Percentiles rank a stretch among this genome's conserved stretches.
phyloP scores from a whole-genome alignment of 1,140 invertebrate genomes.

The Oryzaephilus surinamensis region DNA sequence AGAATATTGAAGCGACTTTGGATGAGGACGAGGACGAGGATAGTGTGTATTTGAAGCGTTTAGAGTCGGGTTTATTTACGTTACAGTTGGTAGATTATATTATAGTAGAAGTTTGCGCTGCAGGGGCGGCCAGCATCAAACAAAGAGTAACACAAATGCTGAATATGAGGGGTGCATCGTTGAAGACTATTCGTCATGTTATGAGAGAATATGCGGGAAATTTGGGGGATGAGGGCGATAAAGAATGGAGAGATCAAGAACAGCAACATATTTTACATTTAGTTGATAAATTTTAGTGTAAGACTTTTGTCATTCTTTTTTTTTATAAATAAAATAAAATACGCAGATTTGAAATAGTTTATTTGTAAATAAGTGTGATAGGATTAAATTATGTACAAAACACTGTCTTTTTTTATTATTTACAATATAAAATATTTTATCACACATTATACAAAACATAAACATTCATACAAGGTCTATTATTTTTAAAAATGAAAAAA shows the following conservation, averaged over 20 bases:
- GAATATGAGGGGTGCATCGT: conserved; percentile 76
- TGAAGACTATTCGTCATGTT: conserved; percentile 89
- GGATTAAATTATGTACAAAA: too few species aligned
- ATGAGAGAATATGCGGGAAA: conserved; percentile 96
- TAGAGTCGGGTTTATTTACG: conserved; percentile 91
- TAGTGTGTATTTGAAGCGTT: conserved; percentile 73
- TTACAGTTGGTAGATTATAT: conserved; percentile 94
- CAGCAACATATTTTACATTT: conserved; percentile 86
- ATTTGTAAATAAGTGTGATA: too few species aligned
- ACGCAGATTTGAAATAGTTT: too few species aligned
- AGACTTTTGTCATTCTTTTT: conserved; percentile 1
- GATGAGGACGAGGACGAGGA: conserved; percentile 55
- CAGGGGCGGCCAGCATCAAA: conserved; percentile 64
- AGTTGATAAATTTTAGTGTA: conserved; percentile 81
- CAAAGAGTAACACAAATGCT: conserved; percentile 83
- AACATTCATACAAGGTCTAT: too few species aligned
- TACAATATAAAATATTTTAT: too few species aligned
- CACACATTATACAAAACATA: too few species aligned
- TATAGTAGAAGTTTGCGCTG: conserved; percentile 83
- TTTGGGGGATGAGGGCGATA: conserved; percentile 76
- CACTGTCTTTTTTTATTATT: too few species aligned
- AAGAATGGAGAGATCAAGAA: conserved; percentile 76
- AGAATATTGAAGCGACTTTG: conserved; percentile 62
- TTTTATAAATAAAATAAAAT: too few species aligned
- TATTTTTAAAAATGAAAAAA: too few species aligned